Evolutionary conservation across 2,113 vertebrate genomes (phyloP).

Genomic region (Pitta sordida): DNA sequence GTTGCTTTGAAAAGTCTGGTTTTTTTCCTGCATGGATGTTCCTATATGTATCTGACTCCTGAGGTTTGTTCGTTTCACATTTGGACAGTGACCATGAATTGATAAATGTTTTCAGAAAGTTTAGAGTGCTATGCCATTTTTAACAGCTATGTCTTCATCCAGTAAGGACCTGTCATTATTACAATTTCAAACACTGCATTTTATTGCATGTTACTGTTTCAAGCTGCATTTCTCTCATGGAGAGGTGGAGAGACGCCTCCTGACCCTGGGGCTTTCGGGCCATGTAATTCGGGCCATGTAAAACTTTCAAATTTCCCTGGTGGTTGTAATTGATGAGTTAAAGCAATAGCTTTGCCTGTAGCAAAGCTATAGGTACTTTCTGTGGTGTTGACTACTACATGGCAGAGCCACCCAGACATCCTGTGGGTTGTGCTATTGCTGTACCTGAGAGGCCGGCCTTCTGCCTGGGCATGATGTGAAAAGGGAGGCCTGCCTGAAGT

Average conservation of each 20-base stretch:
- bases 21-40: accelerated
- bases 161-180: background rate
- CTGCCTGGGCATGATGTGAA: background rate
- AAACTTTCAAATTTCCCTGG: too few relatives aligned
- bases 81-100: background rate
- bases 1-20: background rate
- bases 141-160: background rate
- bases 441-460: background rate
- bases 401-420: background rate
- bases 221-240: background rate
- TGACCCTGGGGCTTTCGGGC: background rate
- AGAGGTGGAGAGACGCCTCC: background rate
- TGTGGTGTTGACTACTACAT: accelerated
- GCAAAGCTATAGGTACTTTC: background rate
- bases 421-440: accelerated
- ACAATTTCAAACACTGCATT: background rate
- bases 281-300: too few relatives aligned
- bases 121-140: background rate
- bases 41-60: background rate
- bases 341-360: background rate
- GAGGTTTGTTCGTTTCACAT: background rate
- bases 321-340: background rate
- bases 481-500: background rate
- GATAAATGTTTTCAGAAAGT: background rate
- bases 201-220: background rate